phyloP scores from a whole-genome alignment of 2,888 invertebrate genomes.

The Molorchus minor region DNA sequence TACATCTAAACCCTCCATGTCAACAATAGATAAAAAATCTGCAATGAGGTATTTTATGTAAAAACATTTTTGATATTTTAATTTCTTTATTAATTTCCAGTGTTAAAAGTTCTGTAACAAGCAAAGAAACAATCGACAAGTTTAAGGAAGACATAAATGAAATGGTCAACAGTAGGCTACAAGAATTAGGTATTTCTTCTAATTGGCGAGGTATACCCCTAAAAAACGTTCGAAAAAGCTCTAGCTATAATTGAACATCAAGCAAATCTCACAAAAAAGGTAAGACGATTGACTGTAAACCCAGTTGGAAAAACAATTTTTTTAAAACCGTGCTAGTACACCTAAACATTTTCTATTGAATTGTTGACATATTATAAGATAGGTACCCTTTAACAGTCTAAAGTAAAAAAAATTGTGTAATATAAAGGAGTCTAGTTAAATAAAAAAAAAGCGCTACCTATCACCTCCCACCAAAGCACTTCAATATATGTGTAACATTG shows the following conservation, averaged over 20 bases:
- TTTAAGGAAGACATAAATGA: conserved; percentile 26
- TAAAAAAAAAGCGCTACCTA: too few species aligned
- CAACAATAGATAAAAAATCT: conserved; percentile 45
- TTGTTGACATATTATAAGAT: too few species aligned
- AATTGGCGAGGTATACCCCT: conserved; percentile 69
- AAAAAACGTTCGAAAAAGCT: conserved; percentile 67
- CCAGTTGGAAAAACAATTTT: conserved; percentile 5
- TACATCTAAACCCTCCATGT: conserved; percentile 32
- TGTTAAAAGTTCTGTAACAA: conserved; percentile 28
- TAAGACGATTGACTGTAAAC: conserved; percentile 48
- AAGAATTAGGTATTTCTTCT: conserved; percentile 71
- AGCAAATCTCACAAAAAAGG: conserved; percentile 68
- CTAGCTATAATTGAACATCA: conserved; percentile 68
- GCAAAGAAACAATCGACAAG: conserved; percentile 30
- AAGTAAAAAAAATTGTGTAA: too few species aligned
- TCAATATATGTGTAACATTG: too few species aligned
- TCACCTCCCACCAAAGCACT: too few species aligned
- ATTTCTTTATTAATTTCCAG: conserved; percentile 23
- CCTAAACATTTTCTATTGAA: conserved; percentile 10
- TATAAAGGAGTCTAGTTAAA: too few species aligned
- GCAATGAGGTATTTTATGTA: conserved; percentile 42
- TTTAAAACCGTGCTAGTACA: not conserved
- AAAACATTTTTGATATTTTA: not conserved
- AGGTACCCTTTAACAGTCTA: too few species aligned
- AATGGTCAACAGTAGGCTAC: conserved; percentile 54